Percentiles rank a stretch among this genome's conserved stretches.
phyloP scores from a whole-genome alignment of 2,797 vertebrate genomes.

The Diglossa cyanea region DNA sequence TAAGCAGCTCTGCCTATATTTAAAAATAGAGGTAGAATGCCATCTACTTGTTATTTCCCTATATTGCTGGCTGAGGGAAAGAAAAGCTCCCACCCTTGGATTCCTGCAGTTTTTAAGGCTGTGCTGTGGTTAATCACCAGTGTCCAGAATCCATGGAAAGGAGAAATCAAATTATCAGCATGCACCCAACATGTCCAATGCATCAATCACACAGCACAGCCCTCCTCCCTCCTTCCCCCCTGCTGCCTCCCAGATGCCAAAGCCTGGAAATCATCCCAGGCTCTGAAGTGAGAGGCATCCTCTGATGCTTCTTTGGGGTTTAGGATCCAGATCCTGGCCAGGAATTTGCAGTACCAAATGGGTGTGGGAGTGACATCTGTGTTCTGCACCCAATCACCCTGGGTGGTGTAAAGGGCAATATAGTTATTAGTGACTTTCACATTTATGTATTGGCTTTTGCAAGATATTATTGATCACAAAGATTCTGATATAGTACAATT shows the following conservation, averaged over 20 bases:
- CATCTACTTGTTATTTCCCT: slow-evolving; percentile 77
- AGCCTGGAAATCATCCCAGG: not conserved
- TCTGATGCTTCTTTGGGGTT: not conserved
- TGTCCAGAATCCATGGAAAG: not conserved
- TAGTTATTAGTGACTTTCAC: not conserved
- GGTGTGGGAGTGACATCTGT: not conserved
- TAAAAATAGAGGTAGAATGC: slow-evolving; percentile 75
- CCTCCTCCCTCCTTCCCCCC: not conserved
- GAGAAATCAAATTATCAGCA: not conserved
- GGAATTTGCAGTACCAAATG: not conserved
- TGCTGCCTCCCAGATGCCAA: not conserved
- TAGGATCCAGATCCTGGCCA: not conserved
- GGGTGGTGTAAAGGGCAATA: not conserved
- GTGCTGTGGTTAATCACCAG: not conserved
- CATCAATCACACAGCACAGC: not conserved
- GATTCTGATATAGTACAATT: not conserved
- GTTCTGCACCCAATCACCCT: too few relatives aligned
- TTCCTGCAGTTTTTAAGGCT: not conserved
- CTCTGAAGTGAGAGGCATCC: not conserved
- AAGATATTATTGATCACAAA: not conserved
- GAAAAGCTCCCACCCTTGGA: not conserved
- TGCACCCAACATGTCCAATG: not conserved
- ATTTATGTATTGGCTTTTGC: not conserved
- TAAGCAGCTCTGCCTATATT: not conserved
- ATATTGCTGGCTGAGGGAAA: slow-evolving; percentile 34